Base-by-base conservation (phyloP, 1,140 invertebrate species). In the Cyclargus thomasi region DNA sequence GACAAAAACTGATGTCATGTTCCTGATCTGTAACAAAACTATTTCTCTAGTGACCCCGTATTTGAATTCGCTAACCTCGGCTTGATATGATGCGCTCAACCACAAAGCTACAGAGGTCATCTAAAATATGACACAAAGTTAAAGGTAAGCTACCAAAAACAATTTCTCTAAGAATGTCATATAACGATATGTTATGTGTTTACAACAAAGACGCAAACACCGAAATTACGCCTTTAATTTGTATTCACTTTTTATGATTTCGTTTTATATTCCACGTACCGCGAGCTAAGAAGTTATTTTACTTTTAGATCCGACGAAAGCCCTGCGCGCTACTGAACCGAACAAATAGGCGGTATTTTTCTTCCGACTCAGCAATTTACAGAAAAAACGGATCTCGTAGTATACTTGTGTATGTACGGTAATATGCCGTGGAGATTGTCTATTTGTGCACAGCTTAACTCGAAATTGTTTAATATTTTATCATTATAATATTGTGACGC, bases 331-430 rank as follows among this genome's bases (percentile, higher is more conserved):
- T 29, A 65, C 64, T 65, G 64, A 65, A 65, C 64, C 64, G 64
- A 65, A 65, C 64, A 65, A 65, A 65, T 65, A 57, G 64, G 29
- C n/a, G 64, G 55, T 65, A 65, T 65, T 65, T 65, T 65, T 65
- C 64, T 65, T 65, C 53, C 53, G 10, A 23, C 21, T 65, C 64
- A 23, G 64, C 64, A 65, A 65, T 65, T 65, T 29, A 23, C 64
- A 57, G 64, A 57, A 57, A 59, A 59, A 59, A 59, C 17, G 55
- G 55, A 10, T 18, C 55, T 59, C 18, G 17, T 59, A 59, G 21
- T 59, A 59, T 59, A 59, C 55, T 59, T 59, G 55, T 59, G 20
- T 59, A 59, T 59, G 55, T 1, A 59, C 10, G 55, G 17, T 20
- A 20, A 59, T 59, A 59, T 21, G 55, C 18, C 55, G 55, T 59